These are phyloP conservation scores for Phrynocephalus vlangalii DNA, from an alignment of 2,797 vertebrate species.

Conservation along the genomic window DNA sequence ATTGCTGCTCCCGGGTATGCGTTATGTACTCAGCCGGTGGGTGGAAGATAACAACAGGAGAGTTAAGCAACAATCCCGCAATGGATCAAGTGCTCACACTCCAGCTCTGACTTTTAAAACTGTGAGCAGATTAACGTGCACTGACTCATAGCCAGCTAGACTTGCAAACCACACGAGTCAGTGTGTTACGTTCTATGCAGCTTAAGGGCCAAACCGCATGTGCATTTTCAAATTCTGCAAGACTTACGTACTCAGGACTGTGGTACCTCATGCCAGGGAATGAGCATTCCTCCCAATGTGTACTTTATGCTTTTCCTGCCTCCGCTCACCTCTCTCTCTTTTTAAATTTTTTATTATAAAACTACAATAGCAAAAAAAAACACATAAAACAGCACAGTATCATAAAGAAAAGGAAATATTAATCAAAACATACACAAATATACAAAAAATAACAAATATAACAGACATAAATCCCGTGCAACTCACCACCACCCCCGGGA, in stretches of 20 bases:
- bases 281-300: not conserved
- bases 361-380: not conserved
- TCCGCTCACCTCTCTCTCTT: not conserved
- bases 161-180: conserved; percentile 7
- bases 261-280: not conserved
- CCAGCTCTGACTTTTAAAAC: conserved; percentile 33
- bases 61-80: conserved; percentile 41
- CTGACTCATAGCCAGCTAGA: not conserved
- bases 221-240: conserved; percentile 6
- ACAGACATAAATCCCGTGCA: too few relatives aligned
- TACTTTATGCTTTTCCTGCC: not conserved
- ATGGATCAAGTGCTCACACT: conserved; percentile 52
- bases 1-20: conserved; percentile 43
- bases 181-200: conserved; percentile 2
- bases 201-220: not conserved
- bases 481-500: too few relatives aligned
- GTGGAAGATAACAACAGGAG: conserved; percentile 34
- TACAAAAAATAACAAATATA: too few relatives aligned
- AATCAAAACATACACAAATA: too few relatives aligned
- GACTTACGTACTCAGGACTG: not conserved
- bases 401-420: too few relatives aligned
- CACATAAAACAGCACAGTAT: too few relatives aligned
- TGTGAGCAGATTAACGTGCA: conserved; percentile 32
- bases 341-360: not conserved
- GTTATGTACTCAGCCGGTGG: conserved; percentile 39